Evolutionary conservation across 2,888 invertebrate genomes (phyloP).

Genomic region (Agonopterix arenella): DNA sequence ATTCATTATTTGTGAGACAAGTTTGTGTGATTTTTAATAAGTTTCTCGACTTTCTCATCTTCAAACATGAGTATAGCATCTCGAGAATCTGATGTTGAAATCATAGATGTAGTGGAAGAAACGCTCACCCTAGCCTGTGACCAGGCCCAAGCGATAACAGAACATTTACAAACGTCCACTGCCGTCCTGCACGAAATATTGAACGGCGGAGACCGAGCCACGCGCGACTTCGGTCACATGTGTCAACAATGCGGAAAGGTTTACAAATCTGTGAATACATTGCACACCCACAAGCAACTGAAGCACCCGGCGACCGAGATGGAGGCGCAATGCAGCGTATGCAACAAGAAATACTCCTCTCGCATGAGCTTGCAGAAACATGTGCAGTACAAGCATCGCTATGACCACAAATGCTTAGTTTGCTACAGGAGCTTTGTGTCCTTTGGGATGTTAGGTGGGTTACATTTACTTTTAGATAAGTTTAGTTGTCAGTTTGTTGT

Average conservation of each 20-base stretch:
- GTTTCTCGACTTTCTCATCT: not conserved
- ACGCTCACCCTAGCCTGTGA: too few species aligned
- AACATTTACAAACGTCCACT: conserved; percentile 36
- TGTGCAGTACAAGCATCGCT: conserved; percentile 45
- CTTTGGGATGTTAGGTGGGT: conserved; percentile 16
- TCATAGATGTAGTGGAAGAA: too few species aligned
- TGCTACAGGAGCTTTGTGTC: conserved; percentile 45
- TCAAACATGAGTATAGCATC: not conserved
- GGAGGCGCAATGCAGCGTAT: conserved; percentile 32
- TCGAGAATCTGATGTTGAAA: conserved; percentile 18
- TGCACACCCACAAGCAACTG: conserved; percentile 40
- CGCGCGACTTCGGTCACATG: conserved; percentile 34
- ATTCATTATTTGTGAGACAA: too few species aligned
- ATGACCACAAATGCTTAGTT: conserved; percentile 36
- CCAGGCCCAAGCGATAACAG: too few species aligned
- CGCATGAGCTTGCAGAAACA: conserved; percentile 49
- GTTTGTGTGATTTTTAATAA: too few species aligned
- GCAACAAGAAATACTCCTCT: conserved; percentile 50
- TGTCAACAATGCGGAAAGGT: conserved; percentile 56
- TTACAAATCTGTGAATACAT: conserved; percentile 42
- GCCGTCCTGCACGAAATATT: conserved; percentile 40
- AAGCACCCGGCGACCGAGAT: conserved; percentile 41
- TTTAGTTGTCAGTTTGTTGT: too few species aligned
- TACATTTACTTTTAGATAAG: too few species aligned
- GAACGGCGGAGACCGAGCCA: conserved; percentile 11